These are phyloP conservation scores for Oryzias javanicus DNA, from an alignment of 2,113 vertebrate species.

Conservation along the genomic window DNA sequence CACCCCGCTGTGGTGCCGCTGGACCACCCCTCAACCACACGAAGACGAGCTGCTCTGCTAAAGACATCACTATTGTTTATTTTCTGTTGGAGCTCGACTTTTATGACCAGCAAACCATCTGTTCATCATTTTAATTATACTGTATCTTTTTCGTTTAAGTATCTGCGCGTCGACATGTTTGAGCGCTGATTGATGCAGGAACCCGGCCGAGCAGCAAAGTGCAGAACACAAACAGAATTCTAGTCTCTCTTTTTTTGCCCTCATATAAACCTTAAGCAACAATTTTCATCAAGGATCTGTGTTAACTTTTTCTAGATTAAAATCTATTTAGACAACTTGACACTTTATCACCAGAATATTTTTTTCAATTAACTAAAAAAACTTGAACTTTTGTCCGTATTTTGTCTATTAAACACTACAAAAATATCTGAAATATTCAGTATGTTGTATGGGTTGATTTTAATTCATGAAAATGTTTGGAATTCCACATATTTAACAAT, in stretches of 20 bases:
- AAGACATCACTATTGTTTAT: constrained; percentile 8
- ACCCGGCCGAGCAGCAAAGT: not conserved
- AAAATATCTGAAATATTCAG: too few species aligned
- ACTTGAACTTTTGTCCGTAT: too few species aligned
- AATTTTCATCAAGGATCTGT: not conserved
- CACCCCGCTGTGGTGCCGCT: constrained; percentile 39
- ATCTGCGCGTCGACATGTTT: not conserved
- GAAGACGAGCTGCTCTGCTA: constrained; percentile 18
- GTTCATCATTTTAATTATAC: not conserved
- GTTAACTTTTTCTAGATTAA: not conserved
- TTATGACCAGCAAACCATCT: not conserved
- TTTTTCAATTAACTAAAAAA: too few species aligned
- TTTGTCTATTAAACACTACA: too few species aligned
- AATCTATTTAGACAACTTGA: too few species aligned
- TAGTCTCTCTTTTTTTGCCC: too few species aligned
- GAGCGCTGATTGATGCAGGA: not conserved
- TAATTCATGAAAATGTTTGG: too few species aligned
- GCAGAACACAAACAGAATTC: too few species aligned
- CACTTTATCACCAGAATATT: too few species aligned
- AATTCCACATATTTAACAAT: too few species aligned
- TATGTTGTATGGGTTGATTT: too few species aligned
- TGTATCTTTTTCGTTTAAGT: not conserved
- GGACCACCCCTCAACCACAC: constrained; percentile 57
- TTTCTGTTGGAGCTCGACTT: not conserved
- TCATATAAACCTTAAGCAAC: not conserved